Percentiles rank a stretch among this genome's conserved stretches.
Conservation (phyloP, 2,797 vertebrate genomes). For the Sebastes hopkinsi region DNA sequence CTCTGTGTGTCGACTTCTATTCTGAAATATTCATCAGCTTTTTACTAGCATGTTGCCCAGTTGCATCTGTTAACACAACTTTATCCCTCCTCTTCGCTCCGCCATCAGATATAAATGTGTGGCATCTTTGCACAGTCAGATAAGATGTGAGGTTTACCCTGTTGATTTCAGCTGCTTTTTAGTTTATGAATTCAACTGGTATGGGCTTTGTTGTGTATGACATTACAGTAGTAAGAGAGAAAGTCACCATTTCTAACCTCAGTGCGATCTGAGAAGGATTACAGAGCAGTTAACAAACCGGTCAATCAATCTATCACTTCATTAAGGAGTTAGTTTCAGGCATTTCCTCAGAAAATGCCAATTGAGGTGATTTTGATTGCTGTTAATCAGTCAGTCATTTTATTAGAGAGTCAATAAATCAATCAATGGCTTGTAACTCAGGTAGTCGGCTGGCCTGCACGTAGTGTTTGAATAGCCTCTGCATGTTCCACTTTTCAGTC, state of each 20-base stretch:
- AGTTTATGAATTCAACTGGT: constrained; percentile 3
- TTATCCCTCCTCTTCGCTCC: background rate
- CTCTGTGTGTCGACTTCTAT: constrained; percentile 25
- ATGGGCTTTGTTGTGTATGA: background rate
- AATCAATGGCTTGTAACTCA: background rate
- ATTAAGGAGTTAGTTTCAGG: background rate
- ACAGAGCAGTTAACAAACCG: background rate
- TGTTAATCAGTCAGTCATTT: background rate
- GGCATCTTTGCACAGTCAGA: constrained; percentile 2
- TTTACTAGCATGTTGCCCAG: constrained; percentile 42
- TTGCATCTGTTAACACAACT: constrained; percentile 51
- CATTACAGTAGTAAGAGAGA: background rate
- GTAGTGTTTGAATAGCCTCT: background rate
- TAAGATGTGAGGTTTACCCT: background rate
- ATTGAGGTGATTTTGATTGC: background rate
- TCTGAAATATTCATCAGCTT: constrained; percentile 71
- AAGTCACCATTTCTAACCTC: background rate
- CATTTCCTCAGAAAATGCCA: background rate
- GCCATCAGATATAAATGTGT: constrained; percentile 27
- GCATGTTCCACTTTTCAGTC: background rate
- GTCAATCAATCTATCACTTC: background rate
- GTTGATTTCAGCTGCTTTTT: constrained; percentile 26
- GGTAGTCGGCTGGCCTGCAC: background rate
- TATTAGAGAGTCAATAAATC: background rate
- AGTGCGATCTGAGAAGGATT: background rate